These are phyloP conservation scores for Calliopsis andreniformis DNA, from an alignment of 1,140 invertebrate species.

Conservation along the genomic window DNA sequence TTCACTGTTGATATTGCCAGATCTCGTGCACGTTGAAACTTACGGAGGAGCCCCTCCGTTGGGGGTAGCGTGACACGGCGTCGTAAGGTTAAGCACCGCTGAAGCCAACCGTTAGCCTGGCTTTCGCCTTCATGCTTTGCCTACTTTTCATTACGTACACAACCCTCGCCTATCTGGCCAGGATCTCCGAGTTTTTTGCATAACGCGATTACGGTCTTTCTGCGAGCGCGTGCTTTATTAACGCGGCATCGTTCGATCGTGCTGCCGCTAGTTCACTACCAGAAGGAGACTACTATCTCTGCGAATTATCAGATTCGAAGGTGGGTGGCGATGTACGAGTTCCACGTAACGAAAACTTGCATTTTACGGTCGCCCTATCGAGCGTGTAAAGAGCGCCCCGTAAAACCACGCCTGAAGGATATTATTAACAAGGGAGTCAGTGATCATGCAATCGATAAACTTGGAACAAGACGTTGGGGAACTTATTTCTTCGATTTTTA, in stretches of 20 bases:
- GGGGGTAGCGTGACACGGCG: constrained; percentile 57
- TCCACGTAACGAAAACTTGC: constrained; percentile 11
- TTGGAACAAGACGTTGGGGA: no score
- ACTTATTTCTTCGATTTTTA: background rate
- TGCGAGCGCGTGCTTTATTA: constrained; percentile 40
- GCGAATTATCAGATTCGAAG: constrained; percentile 28
- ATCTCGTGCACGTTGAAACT: constrained; percentile 60
- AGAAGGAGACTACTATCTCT: constrained; percentile 32
- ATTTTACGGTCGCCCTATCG: background rate
- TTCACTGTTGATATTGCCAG: constrained; percentile 51
- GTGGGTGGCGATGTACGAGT: constrained; percentile 30
- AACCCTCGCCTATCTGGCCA: constrained; percentile 29
- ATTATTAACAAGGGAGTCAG: constrained; percentile 9
- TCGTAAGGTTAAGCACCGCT: constrained; percentile 64
- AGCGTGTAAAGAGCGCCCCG: constrained; percentile 1
- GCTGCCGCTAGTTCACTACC: constrained; percentile 27
- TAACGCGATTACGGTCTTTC: constrained; percentile 50
- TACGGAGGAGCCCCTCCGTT: constrained; percentile 29
- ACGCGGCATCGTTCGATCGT: constrained; percentile 32
- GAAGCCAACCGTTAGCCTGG: constrained; percentile 19
- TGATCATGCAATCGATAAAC: background rate
- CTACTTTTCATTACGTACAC: constrained; percentile 51
- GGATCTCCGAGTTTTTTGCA: constrained; percentile 48
- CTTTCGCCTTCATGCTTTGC: constrained; percentile 35
- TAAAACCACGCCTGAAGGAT: background rate